These are phyloP conservation scores for Plestiodon gilberti DNA, from an alignment of 2,113 vertebrate genomes.

Conservation along the genomic window DNA sequence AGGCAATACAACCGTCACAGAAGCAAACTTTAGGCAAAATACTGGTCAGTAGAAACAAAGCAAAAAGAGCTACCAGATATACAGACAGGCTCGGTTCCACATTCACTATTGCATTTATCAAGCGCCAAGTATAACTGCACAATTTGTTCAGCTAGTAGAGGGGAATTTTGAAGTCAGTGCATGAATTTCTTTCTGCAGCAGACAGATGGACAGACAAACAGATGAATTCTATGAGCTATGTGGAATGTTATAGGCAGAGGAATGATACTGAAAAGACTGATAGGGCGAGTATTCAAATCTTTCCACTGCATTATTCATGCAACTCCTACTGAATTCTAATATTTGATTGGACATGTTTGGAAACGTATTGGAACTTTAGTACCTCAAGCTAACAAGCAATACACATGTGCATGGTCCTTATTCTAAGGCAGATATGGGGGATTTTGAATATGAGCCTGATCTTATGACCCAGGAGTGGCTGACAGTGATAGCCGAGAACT, in stretches of 20 bases:
- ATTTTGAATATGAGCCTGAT: conserved; percentile 59
- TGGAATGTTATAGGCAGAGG: conserved; percentile 87
- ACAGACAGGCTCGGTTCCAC: conserved; percentile 98
- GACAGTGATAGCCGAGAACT: conserved; percentile 48
- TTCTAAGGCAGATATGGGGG: conserved; percentile 59
- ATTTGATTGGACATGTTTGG: conserved; percentile 59
- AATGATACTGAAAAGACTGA: conserved; percentile 83
- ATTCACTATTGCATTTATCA: conserved; percentile 96
- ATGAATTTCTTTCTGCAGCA: conserved; percentile 88
- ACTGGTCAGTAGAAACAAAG: conserved; percentile 99
- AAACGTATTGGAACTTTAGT: conserved; percentile 50
- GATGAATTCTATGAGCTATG: conserved; percentile 82
- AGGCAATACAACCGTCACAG: conserved; percentile 98
- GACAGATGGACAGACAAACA: conserved; percentile 82
- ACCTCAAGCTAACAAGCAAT: conserved; percentile 57
- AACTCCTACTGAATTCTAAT: conserved; percentile 61
- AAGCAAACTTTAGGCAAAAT: conserved; percentile 98
- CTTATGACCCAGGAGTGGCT: conserved; percentile 31
- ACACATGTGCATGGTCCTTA: conserved; percentile 58
- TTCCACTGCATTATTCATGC: conserved; percentile 67
- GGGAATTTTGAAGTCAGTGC: conserved; percentile 90
- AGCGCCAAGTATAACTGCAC: conserved; percentile 93
- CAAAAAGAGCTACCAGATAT: conserved; percentile 96
- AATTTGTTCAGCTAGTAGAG: conserved; percentile 89
- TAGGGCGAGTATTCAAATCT: conserved; percentile 66